These are phyloP conservation scores for Typhlichthys eigenmanni DNA, from an alignment of 2,797 vertebrate species.

Conservation along the genomic window DNA sequence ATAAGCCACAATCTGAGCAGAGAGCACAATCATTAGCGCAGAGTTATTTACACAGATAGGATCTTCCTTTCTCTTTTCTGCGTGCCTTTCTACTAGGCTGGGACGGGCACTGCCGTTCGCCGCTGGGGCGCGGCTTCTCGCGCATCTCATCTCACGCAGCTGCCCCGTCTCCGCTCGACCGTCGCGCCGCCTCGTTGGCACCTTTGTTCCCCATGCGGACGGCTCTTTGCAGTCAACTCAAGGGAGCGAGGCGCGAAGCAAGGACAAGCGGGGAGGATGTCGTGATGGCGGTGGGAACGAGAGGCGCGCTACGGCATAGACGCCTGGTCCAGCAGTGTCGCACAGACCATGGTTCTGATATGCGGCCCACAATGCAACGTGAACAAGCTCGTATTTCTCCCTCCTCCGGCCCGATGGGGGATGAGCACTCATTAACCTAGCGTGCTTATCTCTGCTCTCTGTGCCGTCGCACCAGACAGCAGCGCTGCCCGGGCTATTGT, in stretches of 20 bases:
- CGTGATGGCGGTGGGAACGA: conserved; percentile 15
- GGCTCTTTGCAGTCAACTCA: conserved; percentile 12
- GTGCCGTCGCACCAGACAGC: conserved; percentile 44
- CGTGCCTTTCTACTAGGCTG: conserved; percentile 26
- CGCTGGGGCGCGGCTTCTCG: conserved; percentile 7
- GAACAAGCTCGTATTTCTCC: conserved; percentile 22
- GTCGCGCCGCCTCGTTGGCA: conserved; percentile 54
- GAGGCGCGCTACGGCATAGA: conserved; percentile 31
- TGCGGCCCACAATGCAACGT: conserved; percentile 22
- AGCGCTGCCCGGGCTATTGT: conserved; percentile 39
- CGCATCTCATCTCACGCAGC: not conserved
- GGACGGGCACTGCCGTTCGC: conserved; percentile 5
- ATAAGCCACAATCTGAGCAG: conserved; percentile 26
- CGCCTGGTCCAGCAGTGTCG: conserved; percentile 29
- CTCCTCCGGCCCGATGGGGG: conserved; percentile 33
- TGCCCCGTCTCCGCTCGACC: conserved; percentile 40
- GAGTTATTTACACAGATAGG: conserved; percentile 45
- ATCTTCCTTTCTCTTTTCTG: conserved; percentile 36
- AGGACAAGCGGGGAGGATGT: conserved; percentile 31
- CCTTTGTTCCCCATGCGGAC: conserved; percentile 48
- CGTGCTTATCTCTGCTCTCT: conserved; percentile 62
- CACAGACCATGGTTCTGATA: conserved; percentile 34
- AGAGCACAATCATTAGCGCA: conserved; percentile 40
- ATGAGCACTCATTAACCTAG: conserved; percentile 51
- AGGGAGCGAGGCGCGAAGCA: not conserved